Percentiles rank a stretch among this genome's conserved stretches.
These are phyloP conservation scores for Rhimphoctona megacephalus DNA, from an alignment of 2,888 invertebrate genomes.

Conservation along the genomic window DNA sequence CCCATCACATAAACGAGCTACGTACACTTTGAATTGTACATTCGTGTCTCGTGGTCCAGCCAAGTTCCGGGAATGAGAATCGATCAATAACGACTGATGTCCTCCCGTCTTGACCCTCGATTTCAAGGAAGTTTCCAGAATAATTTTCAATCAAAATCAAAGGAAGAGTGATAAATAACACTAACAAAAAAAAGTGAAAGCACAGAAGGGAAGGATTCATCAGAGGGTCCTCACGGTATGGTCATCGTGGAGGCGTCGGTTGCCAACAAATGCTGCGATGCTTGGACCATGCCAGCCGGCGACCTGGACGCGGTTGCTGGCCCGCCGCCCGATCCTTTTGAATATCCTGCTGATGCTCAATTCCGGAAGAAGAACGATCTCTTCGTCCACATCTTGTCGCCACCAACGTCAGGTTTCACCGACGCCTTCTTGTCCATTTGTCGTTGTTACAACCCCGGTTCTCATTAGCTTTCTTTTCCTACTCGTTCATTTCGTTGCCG, in stretches of 20 bases:
- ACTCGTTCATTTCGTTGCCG: conserved; percentile 65
- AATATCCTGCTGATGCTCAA: conserved; percentile 70
- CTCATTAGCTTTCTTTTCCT: conserved; percentile 60
- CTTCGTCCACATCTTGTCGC: conserved; percentile 60
- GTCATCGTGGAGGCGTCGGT: conserved; percentile 75
- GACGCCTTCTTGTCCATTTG: conserved; percentile 21
- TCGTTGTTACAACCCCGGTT: conserved; percentile 39
- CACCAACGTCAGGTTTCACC: conserved; percentile 40
- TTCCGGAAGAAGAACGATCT: conserved; percentile 67
- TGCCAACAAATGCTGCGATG: conserved; percentile 84
- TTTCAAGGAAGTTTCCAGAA: background rate
- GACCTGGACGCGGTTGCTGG: conserved; percentile 81
- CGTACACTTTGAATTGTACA: conserved; percentile 2
- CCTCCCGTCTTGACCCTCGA: background rate
- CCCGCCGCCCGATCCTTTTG: conserved; percentile 76
- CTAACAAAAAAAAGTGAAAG: background rate
- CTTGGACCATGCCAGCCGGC: conserved; percentile 83
- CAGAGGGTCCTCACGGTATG: conserved; percentile 77
- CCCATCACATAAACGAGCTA: background rate
- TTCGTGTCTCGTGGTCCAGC: background rate
- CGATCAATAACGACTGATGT: conserved; percentile 5
- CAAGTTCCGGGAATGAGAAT: background rate
- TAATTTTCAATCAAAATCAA: background rate
- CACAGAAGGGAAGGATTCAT: conserved; percentile 52
- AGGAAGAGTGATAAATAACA: background rate